Conservation (phyloP, 2,888 invertebrate genomes). For the Drosophila prostipennis region DNA sequence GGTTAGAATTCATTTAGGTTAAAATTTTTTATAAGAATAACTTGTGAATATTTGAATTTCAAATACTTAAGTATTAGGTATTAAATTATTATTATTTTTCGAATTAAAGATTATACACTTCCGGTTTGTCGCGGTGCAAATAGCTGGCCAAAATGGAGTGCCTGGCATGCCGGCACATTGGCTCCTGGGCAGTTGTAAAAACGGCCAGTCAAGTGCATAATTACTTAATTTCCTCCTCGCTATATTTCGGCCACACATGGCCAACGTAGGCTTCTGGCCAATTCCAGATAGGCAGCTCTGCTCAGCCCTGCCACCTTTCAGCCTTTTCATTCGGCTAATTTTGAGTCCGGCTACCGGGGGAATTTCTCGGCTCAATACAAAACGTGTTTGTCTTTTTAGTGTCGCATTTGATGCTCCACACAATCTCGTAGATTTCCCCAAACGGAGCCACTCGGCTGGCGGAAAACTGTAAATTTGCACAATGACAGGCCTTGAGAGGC, state of each 20-base stretch:
- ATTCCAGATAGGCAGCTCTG: conserved; percentile 20
- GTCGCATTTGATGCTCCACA: conserved; percentile 67
- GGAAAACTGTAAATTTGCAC: conserved; percentile 70
- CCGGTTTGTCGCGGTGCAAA: conserved; percentile 2
- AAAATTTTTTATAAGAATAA: no score
- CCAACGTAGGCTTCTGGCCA: conserved; percentile 12
- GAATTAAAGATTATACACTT: no score
- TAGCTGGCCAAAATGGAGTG: conserved; percentile 62
- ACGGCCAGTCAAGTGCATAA: conserved; percentile 75
- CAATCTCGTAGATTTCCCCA: conserved; percentile 74
- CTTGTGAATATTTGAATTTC: no score
- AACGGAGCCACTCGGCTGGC: conserved; percentile 46
- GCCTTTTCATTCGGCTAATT: conserved; percentile 55
- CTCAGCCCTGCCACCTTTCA: conserved; percentile 18
- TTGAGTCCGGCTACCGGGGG: conserved; percentile 28
- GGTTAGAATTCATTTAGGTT: no score
- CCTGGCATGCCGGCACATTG: conserved; percentile 36
- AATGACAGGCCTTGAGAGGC: conserved; percentile 62
- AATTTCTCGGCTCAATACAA: conserved; percentile 54
- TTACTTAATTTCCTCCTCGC: conserved; percentile 69
- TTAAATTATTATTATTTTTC: no score
- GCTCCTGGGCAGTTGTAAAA: conserved; percentile 52
- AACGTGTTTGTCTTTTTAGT: conserved; percentile 66
- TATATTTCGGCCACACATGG: conserved; percentile 34
- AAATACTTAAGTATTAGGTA: no score